Conservation (phyloP, 2,888 invertebrate species). For the Latrodectus hesperus region DNA sequence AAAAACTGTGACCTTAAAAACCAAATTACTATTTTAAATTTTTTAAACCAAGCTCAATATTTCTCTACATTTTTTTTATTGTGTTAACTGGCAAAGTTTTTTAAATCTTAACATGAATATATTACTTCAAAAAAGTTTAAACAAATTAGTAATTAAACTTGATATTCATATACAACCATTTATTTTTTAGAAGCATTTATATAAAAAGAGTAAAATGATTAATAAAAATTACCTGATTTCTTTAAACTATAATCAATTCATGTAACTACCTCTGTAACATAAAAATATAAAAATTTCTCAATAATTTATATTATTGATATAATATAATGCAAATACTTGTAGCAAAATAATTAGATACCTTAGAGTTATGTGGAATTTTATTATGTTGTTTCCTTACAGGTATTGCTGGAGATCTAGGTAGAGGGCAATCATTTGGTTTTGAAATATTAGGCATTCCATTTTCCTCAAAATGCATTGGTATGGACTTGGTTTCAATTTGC, state of each 20-base stretch:
- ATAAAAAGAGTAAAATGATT: not conserved
- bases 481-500: constrained; percentile 1
- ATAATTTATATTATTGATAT: too few relatives aligned
- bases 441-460: constrained; percentile 29
- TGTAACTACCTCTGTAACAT: constrained; percentile 32
- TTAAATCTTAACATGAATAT: too few relatives aligned
- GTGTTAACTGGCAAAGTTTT: too few relatives aligned
- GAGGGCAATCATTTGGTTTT: constrained; percentile 20
- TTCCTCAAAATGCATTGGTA: constrained; percentile 59
- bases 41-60: too few relatives aligned
- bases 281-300: not conserved
- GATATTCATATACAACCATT: not conserved
- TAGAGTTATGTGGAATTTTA: constrained; percentile 14
- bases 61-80: too few relatives aligned
- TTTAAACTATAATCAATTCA: constrained; percentile 13
- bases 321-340: too few relatives aligned
- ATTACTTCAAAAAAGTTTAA: too few relatives aligned
- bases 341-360: constrained; percentile 8
- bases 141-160: too few relatives aligned
- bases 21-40: too few relatives aligned
- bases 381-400: constrained; percentile 52
- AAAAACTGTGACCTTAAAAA: too few relatives aligned
- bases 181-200: not conserved
- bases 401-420: constrained; percentile 69
- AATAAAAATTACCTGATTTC: constrained; percentile 28